A percentile compares a stretch with the other conserved stretches of the same genome.
Evolutionary conservation across 2,797 vertebrate species (phyloP).

Genomic region (Falco peregrinus): DNA sequence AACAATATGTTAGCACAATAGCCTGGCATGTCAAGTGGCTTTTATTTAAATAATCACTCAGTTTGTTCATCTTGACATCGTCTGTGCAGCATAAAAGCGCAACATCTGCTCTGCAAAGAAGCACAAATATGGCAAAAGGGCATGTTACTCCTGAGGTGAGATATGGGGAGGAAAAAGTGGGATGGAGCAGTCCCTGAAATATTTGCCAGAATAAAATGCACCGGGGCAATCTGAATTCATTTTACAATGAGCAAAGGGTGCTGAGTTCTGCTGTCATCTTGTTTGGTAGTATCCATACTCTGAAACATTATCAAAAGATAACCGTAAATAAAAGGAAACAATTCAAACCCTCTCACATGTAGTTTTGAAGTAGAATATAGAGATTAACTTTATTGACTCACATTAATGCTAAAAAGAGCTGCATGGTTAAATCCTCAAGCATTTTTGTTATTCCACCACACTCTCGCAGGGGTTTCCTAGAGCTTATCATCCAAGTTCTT

Average conservation of each 20-base stretch:
- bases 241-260: background rate
- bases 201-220: background rate
- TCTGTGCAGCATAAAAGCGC: background rate
- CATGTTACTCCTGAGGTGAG: background rate
- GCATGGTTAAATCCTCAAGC: background rate
- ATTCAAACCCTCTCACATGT: background rate
- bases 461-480: background rate
- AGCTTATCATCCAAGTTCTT: background rate
- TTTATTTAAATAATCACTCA: background rate
- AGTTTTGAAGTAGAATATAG: background rate
- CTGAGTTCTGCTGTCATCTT: background rate
- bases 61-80: background rate
- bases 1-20: background rate
- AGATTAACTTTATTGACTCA: background rate
- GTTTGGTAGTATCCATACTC: background rate
- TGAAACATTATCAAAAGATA: background rate
- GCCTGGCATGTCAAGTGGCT: background rate
- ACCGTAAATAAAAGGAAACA: background rate
- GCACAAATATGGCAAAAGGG: background rate
- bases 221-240: background rate
- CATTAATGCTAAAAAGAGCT: background rate
- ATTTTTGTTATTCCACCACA: background rate
- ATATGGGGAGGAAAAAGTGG: background rate
- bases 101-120: background rate
- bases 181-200: background rate